A percentile compares a stretch with the other conserved stretches of the same genome.
These are phyloP conservation scores for Copidosoma aretas DNA, from an alignment of 2,888 invertebrate species.

Conservation along the genomic window DNA sequence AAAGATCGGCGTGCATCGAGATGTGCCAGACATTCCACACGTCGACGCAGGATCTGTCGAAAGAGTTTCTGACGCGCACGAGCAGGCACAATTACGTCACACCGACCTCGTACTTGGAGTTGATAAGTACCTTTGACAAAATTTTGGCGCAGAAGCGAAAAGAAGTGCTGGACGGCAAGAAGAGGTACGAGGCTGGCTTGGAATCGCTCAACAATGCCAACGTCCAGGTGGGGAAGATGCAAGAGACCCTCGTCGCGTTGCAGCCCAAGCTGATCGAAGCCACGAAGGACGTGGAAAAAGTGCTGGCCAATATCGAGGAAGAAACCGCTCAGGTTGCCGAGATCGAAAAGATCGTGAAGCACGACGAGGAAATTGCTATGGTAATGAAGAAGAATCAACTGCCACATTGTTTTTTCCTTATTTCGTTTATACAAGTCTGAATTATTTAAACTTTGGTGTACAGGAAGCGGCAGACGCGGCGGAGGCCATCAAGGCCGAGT, in stretches of 20 bases:
- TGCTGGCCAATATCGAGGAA: constrained; percentile 84
- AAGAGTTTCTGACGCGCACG: constrained; percentile 71
- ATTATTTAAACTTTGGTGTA: not conserved
- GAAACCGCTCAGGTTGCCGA: constrained; percentile 87
- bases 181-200: constrained; percentile 85
- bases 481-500: constrained; percentile 82
- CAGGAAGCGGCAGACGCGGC: constrained; percentile 70
- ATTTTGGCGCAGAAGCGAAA: constrained; percentile 37
- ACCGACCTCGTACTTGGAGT: constrained; percentile 90
- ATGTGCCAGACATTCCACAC: constrained; percentile 91
- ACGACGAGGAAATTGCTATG: constrained; percentile 79
- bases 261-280: constrained; percentile 88
- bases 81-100: constrained; percentile 88
- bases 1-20: constrained; percentile 67
- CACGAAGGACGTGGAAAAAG: constrained; percentile 85
- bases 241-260: constrained; percentile 79
- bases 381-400: constrained; percentile 50
- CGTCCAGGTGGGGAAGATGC: constrained; percentile 81
- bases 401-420: not conserved
- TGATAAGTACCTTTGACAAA: constrained; percentile 88
- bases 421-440: not conserved
- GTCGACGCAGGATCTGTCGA: constrained; percentile 77
- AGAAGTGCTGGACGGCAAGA: constrained; percentile 72
- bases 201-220: constrained; percentile 85
- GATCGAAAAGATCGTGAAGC: constrained; percentile 79